Percentiles rank a stretch among this genome's conserved stretches.
Evolutionary conservation across 1,140 invertebrate species (phyloP).

Genomic region (Paraescarpia echinospica): DNA sequence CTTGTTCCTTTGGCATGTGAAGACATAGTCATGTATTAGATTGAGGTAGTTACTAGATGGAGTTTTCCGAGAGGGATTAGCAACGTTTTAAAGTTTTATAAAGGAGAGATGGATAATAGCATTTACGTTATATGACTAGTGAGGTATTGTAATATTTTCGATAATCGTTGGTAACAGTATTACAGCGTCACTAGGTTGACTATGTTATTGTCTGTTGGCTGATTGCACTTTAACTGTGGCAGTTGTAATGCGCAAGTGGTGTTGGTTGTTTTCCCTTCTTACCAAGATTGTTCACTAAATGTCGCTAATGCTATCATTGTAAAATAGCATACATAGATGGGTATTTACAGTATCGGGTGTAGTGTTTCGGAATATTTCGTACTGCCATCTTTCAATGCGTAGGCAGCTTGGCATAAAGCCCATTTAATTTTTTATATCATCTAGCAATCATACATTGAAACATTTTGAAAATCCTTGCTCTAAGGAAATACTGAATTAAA

Average conservation of each 20-base stretch:
- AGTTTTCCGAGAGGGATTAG: neutral
- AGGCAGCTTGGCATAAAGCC: no score
- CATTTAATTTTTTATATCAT: neutral
- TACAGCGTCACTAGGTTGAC: neutral
- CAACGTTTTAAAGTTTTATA: neutral
- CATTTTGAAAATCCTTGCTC: neutral
- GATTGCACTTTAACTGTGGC: neutral
- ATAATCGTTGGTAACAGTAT: neutral
- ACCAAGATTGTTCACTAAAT: neutral
- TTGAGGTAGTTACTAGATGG: neutral
- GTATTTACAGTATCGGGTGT: no score
- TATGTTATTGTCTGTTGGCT: neutral
- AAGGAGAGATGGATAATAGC: neutral
- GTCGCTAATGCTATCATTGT: no score
- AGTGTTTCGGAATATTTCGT: no score
- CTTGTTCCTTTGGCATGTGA: neutral
- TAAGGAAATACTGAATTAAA: neutral
- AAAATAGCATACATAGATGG: no score
- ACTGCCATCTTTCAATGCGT: no score
- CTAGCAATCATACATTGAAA: neutral
- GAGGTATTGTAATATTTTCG: neutral
- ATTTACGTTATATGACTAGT: no score
- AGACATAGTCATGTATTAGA: neutral
- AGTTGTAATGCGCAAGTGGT: neutral
- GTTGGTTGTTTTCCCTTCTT: neutral